These are phyloP conservation scores for Athalia rosae DNA, from an alignment of 2,888 invertebrate genomes.

Conservation along the genomic window DNA sequence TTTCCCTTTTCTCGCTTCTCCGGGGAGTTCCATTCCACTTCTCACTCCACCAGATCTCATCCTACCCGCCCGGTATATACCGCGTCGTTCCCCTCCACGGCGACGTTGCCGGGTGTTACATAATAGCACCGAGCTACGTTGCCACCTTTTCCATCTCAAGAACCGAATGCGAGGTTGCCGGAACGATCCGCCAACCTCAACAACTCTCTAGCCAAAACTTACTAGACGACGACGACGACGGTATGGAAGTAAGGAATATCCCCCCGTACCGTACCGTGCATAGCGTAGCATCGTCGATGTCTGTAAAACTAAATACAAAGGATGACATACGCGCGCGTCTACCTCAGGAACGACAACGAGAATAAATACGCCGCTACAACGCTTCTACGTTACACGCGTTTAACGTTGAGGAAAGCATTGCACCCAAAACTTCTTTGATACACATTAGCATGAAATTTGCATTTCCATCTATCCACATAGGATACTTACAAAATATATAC, in stretches of 20 bases:
- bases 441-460: conserved; percentile 34
- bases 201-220: background rate
- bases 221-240: background rate
- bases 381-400: too few species aligned
- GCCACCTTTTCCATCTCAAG: conserved; percentile 57
- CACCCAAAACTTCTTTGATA: conserved; percentile 34
- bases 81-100: conserved; percentile 54
- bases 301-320: too few species aligned
- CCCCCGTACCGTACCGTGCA: background rate
- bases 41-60: conserved; percentile 49
- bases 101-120: conserved; percentile 72
- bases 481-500: background rate
- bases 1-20: conserved; percentile 49
- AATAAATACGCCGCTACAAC: too few species aligned
- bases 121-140: conserved; percentile 66
- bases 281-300: background rate
- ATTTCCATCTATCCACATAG: conserved; percentile 10
- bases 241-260: background rate
- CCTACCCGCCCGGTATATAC: conserved; percentile 44
- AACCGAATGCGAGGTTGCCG: conserved; percentile 59
- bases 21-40: conserved; percentile 47
- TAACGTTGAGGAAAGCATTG: conserved; percentile 22
- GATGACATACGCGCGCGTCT: too few species aligned
- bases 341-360: too few species aligned
- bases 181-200: conserved; percentile 46